phyloP scores from a whole-genome alignment of 2,888 invertebrate genomes.

The Tetanocera ferruginea region DNA sequence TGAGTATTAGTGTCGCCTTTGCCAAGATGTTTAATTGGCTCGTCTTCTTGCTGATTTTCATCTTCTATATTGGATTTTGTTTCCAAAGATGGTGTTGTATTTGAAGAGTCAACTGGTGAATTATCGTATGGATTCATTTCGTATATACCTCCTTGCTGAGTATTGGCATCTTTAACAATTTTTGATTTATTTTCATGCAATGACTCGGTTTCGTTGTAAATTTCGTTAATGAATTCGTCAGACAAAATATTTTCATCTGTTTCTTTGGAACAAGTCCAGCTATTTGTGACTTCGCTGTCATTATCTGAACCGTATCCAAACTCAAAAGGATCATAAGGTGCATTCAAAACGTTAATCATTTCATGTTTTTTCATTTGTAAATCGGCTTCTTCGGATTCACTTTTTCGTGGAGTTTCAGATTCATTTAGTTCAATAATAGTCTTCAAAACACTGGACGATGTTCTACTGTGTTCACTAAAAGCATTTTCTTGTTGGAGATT shows the following conservation, averaged over 20 bases:
- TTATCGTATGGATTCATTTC: conserved; percentile 15
- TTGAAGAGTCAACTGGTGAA: too few species aligned
- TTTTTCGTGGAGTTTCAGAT: conserved; percentile 30
- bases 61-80: not conserved
- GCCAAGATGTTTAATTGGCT: not conserved
- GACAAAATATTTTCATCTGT: conserved; percentile 40
- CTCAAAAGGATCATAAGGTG: conserved; percentile 13
- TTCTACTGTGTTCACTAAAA: not conserved
- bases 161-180: not conserved
- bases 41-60: not conserved
- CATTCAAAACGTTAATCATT: not conserved
- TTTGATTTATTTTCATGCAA: not conserved
- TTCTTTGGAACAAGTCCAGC: conserved; percentile 43
- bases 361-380: not conserved
- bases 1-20: not conserved
- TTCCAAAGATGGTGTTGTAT: too few species aligned
- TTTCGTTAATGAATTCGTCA: conserved; percentile 38
- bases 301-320: conserved; percentile 36
- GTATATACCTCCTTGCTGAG: conserved; percentile 37
- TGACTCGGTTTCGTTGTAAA: not conserved
- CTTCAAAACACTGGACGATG: conserved; percentile 25
- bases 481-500: not conserved
- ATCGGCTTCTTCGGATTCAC: not conserved
- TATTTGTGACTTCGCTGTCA: conserved; percentile 36
- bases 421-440: conserved; percentile 47